phyloP scores from a whole-genome alignment of 2,888 invertebrate genomes.

The Amblyjoppa proteus region DNA sequence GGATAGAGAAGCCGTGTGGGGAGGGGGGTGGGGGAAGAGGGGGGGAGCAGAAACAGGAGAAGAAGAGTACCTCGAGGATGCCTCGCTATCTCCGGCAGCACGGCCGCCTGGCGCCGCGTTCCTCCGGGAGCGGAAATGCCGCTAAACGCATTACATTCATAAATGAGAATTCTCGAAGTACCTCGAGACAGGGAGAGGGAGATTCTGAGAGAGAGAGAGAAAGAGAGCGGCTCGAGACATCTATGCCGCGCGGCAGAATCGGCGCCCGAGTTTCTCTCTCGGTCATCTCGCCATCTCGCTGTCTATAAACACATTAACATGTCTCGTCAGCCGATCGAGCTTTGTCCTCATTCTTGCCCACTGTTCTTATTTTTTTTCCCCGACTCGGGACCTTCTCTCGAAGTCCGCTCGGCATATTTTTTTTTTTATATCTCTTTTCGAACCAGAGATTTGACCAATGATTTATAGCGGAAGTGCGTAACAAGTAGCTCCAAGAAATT shows the following conservation, averaged over 20 bases:
- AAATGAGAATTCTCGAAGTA: conserved; percentile 62
- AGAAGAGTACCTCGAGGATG: conserved; percentile 11
- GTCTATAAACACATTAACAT: conserved; percentile 50
- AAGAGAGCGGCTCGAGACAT: background rate
- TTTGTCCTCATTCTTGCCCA: background rate
- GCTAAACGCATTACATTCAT: conserved; percentile 65
- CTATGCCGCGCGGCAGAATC: background rate
- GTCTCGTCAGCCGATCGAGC: conserved; percentile 17
- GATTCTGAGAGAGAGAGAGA: too few relatives aligned
- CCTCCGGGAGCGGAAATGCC: conserved; percentile 52
- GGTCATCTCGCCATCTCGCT: background rate
- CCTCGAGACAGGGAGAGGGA: background rate
- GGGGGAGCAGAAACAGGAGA: conserved; percentile 4
- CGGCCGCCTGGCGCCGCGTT: conserved; percentile 35
- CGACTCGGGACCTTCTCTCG: background rate
- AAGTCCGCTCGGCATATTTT: background rate
- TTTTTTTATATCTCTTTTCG: background rate
- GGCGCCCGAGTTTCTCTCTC: background rate
- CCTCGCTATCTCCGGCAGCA: conserved; percentile 52
- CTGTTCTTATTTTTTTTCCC: background rate
- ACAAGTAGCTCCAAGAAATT: background rate
- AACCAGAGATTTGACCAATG: background rate
- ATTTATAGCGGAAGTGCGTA: background rate
- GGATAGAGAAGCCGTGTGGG: background rate
- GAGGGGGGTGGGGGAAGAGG: background rate